These are phyloP conservation scores for Panulirus ornatus DNA, from an alignment of 1,140 invertebrate species.

Conservation along the genomic window DNA sequence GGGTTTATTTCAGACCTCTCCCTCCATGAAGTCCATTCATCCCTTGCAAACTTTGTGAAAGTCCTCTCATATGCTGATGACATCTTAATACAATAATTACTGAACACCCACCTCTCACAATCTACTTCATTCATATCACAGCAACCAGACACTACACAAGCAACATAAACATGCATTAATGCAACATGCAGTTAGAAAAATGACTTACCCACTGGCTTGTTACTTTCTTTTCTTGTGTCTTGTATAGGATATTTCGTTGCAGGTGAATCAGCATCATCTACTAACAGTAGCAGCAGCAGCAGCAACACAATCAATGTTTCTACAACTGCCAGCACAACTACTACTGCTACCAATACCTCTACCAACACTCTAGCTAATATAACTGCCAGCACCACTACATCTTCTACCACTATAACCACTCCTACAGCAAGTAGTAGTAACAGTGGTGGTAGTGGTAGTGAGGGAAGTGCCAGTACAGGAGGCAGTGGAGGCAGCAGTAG, in stretches of 20 bases:
- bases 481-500: conserved; percentile 19
- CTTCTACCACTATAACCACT: conserved; percentile 10
- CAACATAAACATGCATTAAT: no score
- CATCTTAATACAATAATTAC: no score
- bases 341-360: conserved; percentile 16
- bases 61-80: no score
- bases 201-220: no score
- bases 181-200: no score
- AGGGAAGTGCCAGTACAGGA: not conserved
- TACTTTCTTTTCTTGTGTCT: not conserved
- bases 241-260: not conserved
- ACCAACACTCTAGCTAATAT: conserved; percentile 1
- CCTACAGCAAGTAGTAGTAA: not conserved
- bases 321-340: conserved; percentile 15
- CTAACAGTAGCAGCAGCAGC: conserved; percentile 15
- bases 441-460: conserved; percentile 37
- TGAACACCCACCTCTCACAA: no score
- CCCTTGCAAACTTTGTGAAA: no score
- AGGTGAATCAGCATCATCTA: conserved; percentile 26
- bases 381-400: not conserved
- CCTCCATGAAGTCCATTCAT: no score
- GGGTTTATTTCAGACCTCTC: no score
- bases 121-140: no score
- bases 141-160: no score
- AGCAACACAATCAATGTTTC: not conserved